phyloP scores from a whole-genome alignment of 2,797 vertebrate species.

The Lerista edwardsae region DNA sequence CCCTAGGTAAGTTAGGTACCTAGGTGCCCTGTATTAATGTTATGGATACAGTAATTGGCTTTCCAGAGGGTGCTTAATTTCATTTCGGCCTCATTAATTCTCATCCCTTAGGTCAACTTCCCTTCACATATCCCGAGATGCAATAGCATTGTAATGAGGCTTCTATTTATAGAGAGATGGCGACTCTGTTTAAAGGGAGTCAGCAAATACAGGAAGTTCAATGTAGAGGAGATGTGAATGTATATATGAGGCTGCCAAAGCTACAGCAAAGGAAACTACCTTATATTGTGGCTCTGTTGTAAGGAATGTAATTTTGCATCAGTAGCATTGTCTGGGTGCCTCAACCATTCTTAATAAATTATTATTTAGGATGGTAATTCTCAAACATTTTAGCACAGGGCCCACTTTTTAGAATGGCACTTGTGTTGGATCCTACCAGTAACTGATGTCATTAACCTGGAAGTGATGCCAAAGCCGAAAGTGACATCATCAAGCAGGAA shows the following conservation, averaged over 20 bases:
- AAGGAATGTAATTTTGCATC: neutral
- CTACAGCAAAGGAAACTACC: neutral
- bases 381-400: too few species aligned
- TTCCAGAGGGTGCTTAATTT: conserved; percentile 6
- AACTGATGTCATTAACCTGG: too few species aligned
- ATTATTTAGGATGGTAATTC: too few species aligned
- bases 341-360: conserved; percentile 4
- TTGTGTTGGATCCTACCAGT: too few species aligned
- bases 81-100: conserved; percentile 20
- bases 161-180: neutral
- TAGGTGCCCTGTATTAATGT: neutral
- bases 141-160: conserved; percentile 15
- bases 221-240: neutral
- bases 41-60: conserved; percentile 14
- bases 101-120: neutral
- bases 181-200: neutral
- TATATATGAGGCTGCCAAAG: neutral
- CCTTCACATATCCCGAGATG: conserved; percentile 11
- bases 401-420: too few species aligned
- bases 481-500: too few species aligned
- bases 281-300: neutral
- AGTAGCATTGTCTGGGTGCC: neutral
- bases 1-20: neutral
- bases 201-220: neutral
- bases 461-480: too few species aligned